Percentiles rank a stretch among this genome's conserved stretches.
Evolutionary conservation across 2,797 vertebrate genomes (phyloP).

Genomic region (Champsocephalus gunnari): DNA sequence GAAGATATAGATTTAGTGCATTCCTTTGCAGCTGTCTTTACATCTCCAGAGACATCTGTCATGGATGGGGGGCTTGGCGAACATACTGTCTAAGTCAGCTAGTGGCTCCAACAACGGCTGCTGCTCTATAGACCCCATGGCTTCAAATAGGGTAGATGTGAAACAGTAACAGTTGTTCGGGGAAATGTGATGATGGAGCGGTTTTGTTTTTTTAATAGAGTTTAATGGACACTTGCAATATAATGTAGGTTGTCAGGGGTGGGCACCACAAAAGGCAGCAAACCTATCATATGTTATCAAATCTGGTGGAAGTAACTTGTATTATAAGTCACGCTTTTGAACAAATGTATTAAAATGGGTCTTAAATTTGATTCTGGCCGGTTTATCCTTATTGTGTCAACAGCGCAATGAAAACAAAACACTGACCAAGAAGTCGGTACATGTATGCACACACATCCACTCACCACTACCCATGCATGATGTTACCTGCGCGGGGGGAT

Average conservation of each 20-base stretch:
- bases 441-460: slow-evolving; percentile 51
- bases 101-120: slow-evolving; percentile 2
- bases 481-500: slow-evolving; percentile 53
- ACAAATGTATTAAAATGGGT: neutral
- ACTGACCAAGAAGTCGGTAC: slow-evolving; percentile 66
- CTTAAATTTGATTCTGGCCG: neutral
- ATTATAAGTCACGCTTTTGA: neutral
- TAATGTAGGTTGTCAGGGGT: neutral
- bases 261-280: neutral
- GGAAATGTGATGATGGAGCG: neutral
- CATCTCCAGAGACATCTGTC: slow-evolving; percentile 1
- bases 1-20: neutral
- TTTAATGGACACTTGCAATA: neutral
- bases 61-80: slow-evolving; percentile 3
- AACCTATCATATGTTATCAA: neutral
- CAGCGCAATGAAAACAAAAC: slow-evolving; percentile 74
- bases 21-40: slow-evolving; percentile 9
- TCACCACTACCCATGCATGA: slow-evolving; percentile 55
- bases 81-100: neutral
- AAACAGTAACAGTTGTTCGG: neutral
- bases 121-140: neutral
- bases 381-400: slow-evolving; percentile 42
- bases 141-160: neutral
- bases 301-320: neutral
- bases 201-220: neutral